Evolutionary conservation across 2,113 vertebrate species (phyloP).

Genomic region (Poeciliopsis occidentalis): DNA sequence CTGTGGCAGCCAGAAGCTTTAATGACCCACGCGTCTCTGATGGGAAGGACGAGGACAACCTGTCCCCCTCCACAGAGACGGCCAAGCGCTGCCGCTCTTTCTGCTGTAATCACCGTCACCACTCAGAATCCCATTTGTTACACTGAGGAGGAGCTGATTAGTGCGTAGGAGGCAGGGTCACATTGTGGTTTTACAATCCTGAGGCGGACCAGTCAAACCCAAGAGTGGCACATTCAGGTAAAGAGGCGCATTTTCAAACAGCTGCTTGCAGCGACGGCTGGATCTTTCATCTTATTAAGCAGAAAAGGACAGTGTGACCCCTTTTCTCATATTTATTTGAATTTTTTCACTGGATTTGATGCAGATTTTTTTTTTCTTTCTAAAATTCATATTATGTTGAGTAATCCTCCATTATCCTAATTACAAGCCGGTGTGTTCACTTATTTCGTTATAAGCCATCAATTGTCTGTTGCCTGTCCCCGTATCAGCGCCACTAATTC

Average conservation of each 20-base stretch:
- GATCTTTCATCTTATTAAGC: not conserved
- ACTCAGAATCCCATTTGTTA: constrained; percentile 29
- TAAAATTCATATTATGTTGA: not conserved
- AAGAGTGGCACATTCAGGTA: not conserved
- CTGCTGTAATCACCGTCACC: constrained; percentile 40
- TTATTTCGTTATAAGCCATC: not conserved
- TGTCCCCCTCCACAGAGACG: not conserved
- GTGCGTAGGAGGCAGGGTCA: constrained; percentile 1
- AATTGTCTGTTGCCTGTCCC: not conserved
- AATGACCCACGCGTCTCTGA: not conserved
- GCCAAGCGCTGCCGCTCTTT: not conserved
- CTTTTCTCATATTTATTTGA: not conserved
- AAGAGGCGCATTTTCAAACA: constrained; percentile 6
- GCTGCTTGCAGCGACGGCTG: not conserved
- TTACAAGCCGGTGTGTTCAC: not conserved
- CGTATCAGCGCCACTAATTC: not conserved
- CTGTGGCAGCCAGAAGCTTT: not conserved
- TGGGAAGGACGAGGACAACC: not conserved
- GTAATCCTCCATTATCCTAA: constrained; percentile 17
- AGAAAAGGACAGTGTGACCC: not conserved
- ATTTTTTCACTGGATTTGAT: not conserved
- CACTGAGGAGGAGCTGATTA: constrained; percentile 12
- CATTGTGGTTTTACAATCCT: not conserved
- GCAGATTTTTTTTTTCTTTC: not conserved
- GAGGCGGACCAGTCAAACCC: not conserved